A percentile compares a stretch with the other conserved stretches of the same genome.
Conservation (phyloP, 2,113 vertebrate genomes). For the Platysternon megacephalum region DNA sequence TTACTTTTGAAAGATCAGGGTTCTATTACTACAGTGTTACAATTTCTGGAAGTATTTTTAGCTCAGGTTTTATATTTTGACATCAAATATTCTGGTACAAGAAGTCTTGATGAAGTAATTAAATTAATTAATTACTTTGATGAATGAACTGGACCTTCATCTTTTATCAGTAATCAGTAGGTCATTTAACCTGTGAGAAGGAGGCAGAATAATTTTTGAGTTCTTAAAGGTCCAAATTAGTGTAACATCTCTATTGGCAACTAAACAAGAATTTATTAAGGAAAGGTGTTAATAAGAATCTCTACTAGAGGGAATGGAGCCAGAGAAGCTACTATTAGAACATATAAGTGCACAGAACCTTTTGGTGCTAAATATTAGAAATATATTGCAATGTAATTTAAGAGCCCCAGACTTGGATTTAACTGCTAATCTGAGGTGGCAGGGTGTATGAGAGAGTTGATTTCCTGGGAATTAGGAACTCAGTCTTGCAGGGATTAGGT, state of each 20-base stretch:
- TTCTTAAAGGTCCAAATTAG: conserved; percentile 34
- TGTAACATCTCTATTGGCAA: conserved; percentile 17
- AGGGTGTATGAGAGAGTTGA: not conserved
- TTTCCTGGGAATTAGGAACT: not conserved
- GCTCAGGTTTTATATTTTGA: not conserved
- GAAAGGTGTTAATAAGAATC: conserved; percentile 14
- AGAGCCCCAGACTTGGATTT: not conserved
- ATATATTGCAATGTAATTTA: not conserved
- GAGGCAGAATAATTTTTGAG: conserved; percentile 44
- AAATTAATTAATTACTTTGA: conserved; percentile 63
- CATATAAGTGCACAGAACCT: not conserved
- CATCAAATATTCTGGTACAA: conserved; percentile 10
- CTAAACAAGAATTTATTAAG: conserved; percentile 34
- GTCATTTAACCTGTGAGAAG: conserved; percentile 44
- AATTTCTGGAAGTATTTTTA: conserved; percentile 15
- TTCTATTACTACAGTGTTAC: not conserved
- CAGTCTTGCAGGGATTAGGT: not conserved
- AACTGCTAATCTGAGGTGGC: not conserved
- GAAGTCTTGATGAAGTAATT: conserved; percentile 44
- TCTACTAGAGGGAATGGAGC: not conserved
- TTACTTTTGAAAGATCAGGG: conserved; percentile 4
- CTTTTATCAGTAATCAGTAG: conserved; percentile 51
- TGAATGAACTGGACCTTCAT: conserved; percentile 46
- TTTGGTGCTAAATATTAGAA: not conserved
- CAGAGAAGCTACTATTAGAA: not conserved